Base-by-base conservation (phyloP, 2,113 vertebrate species). In the Oxyura jamaicensis region DNA sequence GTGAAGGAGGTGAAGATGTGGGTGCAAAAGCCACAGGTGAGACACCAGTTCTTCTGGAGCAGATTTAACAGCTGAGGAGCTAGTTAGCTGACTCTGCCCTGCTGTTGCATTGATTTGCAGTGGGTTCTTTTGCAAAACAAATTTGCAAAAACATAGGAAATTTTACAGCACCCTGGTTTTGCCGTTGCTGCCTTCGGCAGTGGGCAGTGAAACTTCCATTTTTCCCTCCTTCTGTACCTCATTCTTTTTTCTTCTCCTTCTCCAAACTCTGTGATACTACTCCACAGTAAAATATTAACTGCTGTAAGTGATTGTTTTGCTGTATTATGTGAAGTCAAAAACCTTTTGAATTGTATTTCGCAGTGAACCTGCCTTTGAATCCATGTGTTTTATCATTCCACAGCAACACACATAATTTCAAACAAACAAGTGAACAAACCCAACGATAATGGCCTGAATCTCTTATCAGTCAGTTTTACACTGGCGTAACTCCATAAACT, bases 401-500 rank as follows among this genome's bases (percentile, higher is more conserved):
- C 87, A 91, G 91, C 91, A 92, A 96, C 72, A 80, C 60, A 25
- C 46, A 72, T 48, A 63, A 91, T 96, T 97, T 93, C 93, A 93
- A 95, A 96, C 84, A 96, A 96, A 94, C 91, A 92, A 91, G 80
- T 1, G 20, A 97, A 96, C 76, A 88, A 96, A 75, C 88, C 46
- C 6, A 0, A 77, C 26, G 9, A 58, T 91, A 96, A 91, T 44
- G 85, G 88, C 90, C 93, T 19, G 55, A 88, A 63, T 91, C 91
- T 88, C 95, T 97, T 90, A 95, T 97, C 95, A 95, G 90, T 52
- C 68, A 15, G 88, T 58, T 94, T 75, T 96, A 88, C 88, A 75
- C 91, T 95, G 95, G 96, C 42, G 5, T 67, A 88, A 94, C 88
- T 96, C 95, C 95, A 94, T 90, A 88, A 96, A 94, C 91, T 94